A percentile compares a stretch with the other conserved stretches of the same genome.
Conservation (phyloP, 2,797 vertebrate species). For the Emys orbicularis region DNA sequence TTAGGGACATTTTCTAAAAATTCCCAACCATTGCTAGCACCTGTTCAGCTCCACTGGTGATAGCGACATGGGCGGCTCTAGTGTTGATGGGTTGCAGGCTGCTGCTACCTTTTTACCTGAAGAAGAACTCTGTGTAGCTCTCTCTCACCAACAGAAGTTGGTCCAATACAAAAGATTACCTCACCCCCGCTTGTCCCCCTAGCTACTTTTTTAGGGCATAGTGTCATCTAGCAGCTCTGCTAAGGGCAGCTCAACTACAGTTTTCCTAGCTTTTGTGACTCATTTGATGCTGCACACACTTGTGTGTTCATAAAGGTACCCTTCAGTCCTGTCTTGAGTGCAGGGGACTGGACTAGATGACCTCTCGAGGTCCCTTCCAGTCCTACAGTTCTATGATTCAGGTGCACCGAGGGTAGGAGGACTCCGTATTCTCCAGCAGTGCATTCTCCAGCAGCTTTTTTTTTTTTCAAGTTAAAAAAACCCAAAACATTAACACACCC, state of each 20-base stretch:
- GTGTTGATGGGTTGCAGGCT: not conserved
- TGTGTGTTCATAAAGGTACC: not conserved
- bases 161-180: no score
- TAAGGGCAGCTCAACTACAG: constrained; percentile 17
- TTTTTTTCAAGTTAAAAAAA: constrained; percentile 13
- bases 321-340: no score
- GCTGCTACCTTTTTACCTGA: not conserved
- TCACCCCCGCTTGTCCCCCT: no score
- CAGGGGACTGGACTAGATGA: no score
- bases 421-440: constrained; percentile 5
- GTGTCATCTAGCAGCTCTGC: not conserved
- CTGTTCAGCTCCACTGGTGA: not conserved
- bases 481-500: not conserved
- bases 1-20: not conserved
- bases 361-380: no score
- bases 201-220: not conserved
- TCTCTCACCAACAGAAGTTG: no score
- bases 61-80: not conserved
- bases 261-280: constrained; percentile 8
- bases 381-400: not conserved
- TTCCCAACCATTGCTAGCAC: not conserved
- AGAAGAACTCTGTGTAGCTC: no score
- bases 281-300: not conserved
- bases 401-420: constrained; percentile 9
- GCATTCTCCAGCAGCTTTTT: constrained; percentile 31